Percentiles rank a stretch among this genome's conserved stretches.
phyloP scores from a whole-genome alignment of 2,797 vertebrate genomes.

The Tangara arthus region DNA sequence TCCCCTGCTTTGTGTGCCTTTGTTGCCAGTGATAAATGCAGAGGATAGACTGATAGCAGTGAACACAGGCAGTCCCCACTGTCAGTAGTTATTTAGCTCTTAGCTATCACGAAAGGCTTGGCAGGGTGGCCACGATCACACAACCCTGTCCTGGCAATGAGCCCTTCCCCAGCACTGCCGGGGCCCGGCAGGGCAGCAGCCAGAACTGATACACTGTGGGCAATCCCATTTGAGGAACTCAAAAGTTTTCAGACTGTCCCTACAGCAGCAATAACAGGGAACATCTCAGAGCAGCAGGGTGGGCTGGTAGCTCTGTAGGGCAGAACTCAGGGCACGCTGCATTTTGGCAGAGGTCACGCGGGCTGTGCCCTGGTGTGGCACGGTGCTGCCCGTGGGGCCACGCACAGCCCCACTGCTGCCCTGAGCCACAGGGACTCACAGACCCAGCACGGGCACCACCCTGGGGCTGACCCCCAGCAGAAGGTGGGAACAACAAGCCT shows the following conservation, averaged over 20 bases:
- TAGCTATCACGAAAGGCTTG: not conserved
- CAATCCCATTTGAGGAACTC: accelerated
- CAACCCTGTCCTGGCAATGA: not conserved
- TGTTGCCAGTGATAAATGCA: not conserved
- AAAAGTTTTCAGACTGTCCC: not conserved
- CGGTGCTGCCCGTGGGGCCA: not conserved
- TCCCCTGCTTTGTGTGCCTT: not conserved
- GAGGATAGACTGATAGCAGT: not conserved
- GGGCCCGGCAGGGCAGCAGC: not conserved
- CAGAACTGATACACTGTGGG: accelerated
- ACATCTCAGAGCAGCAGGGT: not conserved
- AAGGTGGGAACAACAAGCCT: not conserved
- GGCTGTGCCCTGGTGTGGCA: accelerated
- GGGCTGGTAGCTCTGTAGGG: not conserved
- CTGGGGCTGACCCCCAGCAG: not conserved
- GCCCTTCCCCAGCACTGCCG: not conserved
- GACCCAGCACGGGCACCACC: accelerated
- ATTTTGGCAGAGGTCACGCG: accelerated
- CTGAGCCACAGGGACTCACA: accelerated
- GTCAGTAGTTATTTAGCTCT: not conserved
- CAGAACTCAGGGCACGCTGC: accelerated
- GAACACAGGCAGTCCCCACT: not conserved
- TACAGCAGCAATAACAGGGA: not conserved
- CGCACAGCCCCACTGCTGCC: not conserved
- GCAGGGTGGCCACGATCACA: accelerated